A percentile compares a stretch with the other conserved stretches of the same genome.
Conservation (phyloP, 1,140 invertebrate species). For the Portunus trituberculatus region DNA sequence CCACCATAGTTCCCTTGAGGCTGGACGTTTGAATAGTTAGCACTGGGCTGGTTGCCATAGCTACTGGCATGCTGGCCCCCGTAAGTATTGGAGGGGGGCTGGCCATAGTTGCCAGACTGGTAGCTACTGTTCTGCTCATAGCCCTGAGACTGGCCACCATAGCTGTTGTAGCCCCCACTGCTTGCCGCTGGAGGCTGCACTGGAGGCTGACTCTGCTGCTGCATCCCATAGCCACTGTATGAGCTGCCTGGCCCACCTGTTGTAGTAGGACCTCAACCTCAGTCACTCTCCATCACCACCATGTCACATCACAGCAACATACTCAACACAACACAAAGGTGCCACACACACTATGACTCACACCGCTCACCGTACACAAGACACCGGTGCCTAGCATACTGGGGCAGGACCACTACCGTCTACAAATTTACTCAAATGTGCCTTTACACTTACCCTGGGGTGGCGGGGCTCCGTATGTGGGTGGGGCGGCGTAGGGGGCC, state of each 20-base stretch:
- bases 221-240: constrained; percentile 74
- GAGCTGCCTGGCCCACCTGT: constrained; percentile 67
- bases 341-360: background rate
- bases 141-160: constrained; percentile 66
- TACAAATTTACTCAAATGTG: background rate
- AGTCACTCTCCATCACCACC: constrained; percentile 55
- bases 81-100: constrained; percentile 68
- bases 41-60: constrained; percentile 73
- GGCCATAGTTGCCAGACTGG: constrained; percentile 59
- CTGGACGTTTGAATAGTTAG: constrained; percentile 67
- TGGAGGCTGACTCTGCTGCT: constrained; percentile 62
- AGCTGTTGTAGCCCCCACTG: constrained; percentile 74
- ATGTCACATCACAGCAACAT: background rate
- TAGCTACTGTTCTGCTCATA: constrained; percentile 66
- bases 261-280: constrained; percentile 71
- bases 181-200: constrained; percentile 54
- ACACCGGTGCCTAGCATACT: background rate
- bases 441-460: constrained; percentile 48
- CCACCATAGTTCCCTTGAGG: constrained; percentile 74
- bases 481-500: constrained; percentile 70
- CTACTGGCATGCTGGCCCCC: constrained; percentile 68
- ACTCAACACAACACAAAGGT: constrained; percentile 18
- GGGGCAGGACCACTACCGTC: background rate
- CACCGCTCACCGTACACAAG: background rate
- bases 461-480: constrained; percentile 70